These are phyloP conservation scores for Achatina immaculata DNA, from an alignment of 1,140 invertebrate species.

Conservation along the genomic window DNA sequence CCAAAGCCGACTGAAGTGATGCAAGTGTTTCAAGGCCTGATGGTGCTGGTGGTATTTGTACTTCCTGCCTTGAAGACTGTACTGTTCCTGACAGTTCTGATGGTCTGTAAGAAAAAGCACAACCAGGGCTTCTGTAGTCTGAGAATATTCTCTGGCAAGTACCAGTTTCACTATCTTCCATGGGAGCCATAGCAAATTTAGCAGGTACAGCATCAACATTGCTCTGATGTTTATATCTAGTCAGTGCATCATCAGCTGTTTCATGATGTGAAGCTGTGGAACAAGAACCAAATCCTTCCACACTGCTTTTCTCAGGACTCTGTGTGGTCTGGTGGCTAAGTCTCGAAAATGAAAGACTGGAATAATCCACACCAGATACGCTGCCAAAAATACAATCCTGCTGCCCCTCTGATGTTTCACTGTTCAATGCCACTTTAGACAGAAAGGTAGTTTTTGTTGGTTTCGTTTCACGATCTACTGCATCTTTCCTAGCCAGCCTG, in stretches of 20 bases:
- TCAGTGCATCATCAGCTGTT: no score
- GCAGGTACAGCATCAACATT: background rate
- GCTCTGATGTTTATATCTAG: background rate
- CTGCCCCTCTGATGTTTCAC: background rate
- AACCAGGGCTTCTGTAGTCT: background rate
- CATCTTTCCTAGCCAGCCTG: background rate
- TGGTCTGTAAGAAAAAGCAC: background rate
- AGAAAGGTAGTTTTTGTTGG: background rate
- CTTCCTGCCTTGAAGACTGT: background rate
- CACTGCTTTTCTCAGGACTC: background rate
- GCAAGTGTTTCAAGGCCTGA: background rate
- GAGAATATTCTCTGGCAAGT: background rate
- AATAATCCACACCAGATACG: background rate
- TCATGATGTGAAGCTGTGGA: background rate
- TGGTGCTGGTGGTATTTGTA: background rate
- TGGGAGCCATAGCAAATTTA: background rate
- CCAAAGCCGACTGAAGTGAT: background rate
- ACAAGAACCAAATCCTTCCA: background rate
- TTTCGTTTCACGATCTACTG: background rate
- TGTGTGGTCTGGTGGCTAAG: background rate
- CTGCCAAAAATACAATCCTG: background rate
- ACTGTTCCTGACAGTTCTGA: background rate
- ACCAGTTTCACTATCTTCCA: background rate
- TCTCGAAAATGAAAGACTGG: constrained; percentile 9
- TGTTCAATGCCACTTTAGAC: background rate